Evolutionary conservation across 2,888 invertebrate species (phyloP).

Genomic region (Zhuqinia jingwanae): DNA sequence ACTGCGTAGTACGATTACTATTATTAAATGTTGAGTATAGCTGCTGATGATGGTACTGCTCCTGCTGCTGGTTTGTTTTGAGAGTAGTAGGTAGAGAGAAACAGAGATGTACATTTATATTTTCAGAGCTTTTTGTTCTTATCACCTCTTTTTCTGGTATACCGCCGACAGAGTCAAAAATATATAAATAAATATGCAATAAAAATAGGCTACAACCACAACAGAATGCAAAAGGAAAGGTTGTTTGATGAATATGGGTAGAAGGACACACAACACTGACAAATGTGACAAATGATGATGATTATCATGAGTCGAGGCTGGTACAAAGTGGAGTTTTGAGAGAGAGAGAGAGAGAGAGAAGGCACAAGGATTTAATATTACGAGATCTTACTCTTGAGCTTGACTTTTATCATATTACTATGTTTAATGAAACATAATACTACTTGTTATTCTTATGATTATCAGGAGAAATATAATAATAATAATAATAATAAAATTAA

Average conservation of each 20-base stretch:
- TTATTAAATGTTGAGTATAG: not conserved
- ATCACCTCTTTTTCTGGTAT: not conserved
- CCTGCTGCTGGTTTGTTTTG: no score
- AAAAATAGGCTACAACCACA: not conserved
- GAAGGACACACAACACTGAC: constrained; percentile 24
- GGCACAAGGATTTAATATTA: not conserved
- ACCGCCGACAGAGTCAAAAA: not conserved
- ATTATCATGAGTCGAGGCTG: not conserved
- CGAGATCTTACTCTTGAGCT: no score
- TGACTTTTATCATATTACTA: no score
- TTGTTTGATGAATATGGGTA: not conserved
- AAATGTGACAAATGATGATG: constrained; percentile 17
- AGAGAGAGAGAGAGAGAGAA: not conserved
- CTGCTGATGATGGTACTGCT: no score
- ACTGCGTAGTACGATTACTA: constrained; percentile 53
- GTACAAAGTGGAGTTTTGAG: no score
- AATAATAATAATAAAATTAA: no score
- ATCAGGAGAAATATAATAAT: no score
- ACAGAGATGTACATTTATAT: constrained; percentile 14
- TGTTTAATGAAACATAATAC: no score
- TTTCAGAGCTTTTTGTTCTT: constrained; percentile 18
- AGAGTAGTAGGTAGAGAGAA: no score
- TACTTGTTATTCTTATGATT: no score
- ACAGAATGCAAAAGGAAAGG: not conserved
- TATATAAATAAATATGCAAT: constrained; percentile 3